Evolutionary conservation across 1,140 invertebrate genomes (phyloP), one percentile per base, ranked within the genome.

Genomic region (Achroia grisella): DNA sequence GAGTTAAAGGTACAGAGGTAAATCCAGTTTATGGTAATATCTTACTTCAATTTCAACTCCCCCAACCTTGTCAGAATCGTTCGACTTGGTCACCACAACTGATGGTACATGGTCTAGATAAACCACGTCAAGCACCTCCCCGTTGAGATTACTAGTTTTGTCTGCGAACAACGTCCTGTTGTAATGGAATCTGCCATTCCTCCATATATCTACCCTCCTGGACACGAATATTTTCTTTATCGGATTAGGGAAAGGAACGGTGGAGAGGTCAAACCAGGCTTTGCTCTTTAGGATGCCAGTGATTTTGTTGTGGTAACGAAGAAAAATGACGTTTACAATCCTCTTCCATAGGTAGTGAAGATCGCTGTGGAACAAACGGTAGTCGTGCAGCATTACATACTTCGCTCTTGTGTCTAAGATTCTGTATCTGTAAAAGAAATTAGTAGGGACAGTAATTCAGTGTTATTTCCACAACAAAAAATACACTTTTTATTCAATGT

Each of bases 311-410:
- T 90, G 89, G 57, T 88, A 82, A 36, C 87, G 86, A 11, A 94
- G 80, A 45, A 94, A 94, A n/a, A 94, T 67, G 0, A 92, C 90
- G 56, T 93, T 92, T 1, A 93, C 87, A 13, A 94, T 91, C 52
- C 91, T 87, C 32, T 91, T 93, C 93, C 93, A 94, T 6, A 95
- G 57, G 56, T 93, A 92, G 56, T 90, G 87, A 48, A 92, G 79
- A n/a, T 91, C 86, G 37, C 87, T 77, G 11, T 80, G 71, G 44
- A 94, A 91, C 0, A 95, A 71, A 27, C 91, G 83, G 30, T 85
- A 70, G 65, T 94, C 93, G 51, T 94, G 87, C 0, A 93, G 71
- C 17, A 93, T 69, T 23, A 94, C 75, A 53, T 90, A 94, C 51
- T 89, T 91, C 6, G 90, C 89, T 70, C 89, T 87, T 0, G 92